phyloP scores from a whole-genome alignment of 2,888 invertebrate species.

The Zaprionus obscuricornis region DNA sequence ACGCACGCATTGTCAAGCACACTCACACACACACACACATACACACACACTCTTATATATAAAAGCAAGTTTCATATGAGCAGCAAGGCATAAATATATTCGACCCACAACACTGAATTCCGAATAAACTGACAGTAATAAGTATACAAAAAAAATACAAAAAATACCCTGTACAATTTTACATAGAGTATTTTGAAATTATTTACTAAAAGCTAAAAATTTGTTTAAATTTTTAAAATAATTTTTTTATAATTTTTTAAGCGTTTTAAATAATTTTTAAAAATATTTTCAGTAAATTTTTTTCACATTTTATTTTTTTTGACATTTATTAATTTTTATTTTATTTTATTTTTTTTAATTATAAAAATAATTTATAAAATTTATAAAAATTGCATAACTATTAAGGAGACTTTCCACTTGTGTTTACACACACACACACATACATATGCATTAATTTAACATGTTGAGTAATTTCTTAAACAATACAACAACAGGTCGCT shows the following conservation, averaged over 20 bases:
- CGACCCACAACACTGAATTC: slow-evolving; percentile 18
- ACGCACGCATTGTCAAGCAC: slow-evolving; percentile 52
- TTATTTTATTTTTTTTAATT: no score
- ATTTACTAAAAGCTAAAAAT: no score
- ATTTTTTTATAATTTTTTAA: no score
- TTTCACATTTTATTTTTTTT: no score
- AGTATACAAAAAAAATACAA: slow-evolving; percentile 10
- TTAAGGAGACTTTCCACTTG: no score
- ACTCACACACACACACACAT: slow-evolving; percentile 12
- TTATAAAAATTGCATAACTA: no score
- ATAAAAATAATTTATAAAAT: no score
- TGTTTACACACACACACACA: slow-evolving; percentile 8
- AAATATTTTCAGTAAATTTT: no score
- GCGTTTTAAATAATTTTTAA: no score
- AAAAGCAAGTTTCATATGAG: slow-evolving; percentile 18
- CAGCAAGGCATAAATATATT: slow-evolving; percentile 49
- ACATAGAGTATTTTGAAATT: no score
- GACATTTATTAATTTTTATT: no score
- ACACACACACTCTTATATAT: slow-evolving; percentile 16
- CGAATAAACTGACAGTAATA: slow-evolving; percentile 27
- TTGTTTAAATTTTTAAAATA: no score
- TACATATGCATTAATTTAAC: slow-evolving; percentile 30
- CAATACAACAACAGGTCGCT: slow-evolving; percentile 73
- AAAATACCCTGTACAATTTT: slow-evolving; percentile 19
- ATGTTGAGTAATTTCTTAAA: slow-evolving; percentile 64